These are phyloP conservation scores for Antheraea assamensis DNA, from an alignment of 2,888 invertebrate genomes.

Conservation along the genomic window DNA sequence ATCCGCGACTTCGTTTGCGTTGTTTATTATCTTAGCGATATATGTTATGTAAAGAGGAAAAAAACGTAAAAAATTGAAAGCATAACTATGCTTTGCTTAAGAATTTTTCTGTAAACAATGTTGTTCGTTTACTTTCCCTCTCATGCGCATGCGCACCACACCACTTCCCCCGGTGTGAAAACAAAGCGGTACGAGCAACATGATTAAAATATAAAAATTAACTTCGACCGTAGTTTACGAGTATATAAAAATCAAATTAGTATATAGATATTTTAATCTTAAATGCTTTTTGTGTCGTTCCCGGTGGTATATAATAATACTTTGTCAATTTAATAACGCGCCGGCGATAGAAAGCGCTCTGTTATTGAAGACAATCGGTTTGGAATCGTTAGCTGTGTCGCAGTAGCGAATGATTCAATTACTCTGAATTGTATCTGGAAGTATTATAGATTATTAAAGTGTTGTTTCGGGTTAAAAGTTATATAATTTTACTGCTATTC, in stretches of 20 bases:
- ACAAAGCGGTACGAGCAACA: no score
- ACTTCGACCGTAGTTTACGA: background rate
- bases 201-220: background rate
- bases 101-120: no score
- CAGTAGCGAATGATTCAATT: constrained; percentile 12
- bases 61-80: no score
- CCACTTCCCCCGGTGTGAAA: no score
- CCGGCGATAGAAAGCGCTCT: background rate
- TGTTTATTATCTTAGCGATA: no score
- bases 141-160: no score
- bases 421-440: constrained; percentile 4
- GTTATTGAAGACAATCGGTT: constrained; percentile 4
- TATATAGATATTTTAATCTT: background rate
- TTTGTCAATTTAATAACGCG: background rate
- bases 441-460: background rate
- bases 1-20: no score
- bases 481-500: background rate
- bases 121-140: no score
- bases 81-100: no score
- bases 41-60: no score
- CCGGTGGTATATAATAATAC: background rate
- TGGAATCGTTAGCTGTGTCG: background rate
- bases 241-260: background rate
- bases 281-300: background rate
- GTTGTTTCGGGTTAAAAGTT: background rate